phyloP scores from a whole-genome alignment of 2,797 vertebrate genomes.

The Tragopan temminckii region DNA sequence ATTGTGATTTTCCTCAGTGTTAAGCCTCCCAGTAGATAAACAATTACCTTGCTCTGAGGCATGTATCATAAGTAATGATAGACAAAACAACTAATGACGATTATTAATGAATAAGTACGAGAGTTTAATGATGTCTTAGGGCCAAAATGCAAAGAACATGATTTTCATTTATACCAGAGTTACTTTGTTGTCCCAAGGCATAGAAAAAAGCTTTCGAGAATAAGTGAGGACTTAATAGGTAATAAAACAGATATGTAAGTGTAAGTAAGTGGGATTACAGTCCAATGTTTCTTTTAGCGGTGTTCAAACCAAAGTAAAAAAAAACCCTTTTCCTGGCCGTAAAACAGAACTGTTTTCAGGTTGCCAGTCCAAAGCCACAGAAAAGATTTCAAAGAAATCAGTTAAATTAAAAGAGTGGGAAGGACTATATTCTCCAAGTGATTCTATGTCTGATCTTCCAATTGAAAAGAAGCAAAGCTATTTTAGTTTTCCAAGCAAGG shows the following conservation, averaged over 20 bases:
- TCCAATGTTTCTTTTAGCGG: not conserved
- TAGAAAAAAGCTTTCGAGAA: not conserved
- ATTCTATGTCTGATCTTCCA: constrained; percentile 18
- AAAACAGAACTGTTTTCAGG: not conserved
- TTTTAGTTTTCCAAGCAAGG: constrained; percentile 24
- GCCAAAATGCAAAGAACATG: not conserved
- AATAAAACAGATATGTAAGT: not conserved
- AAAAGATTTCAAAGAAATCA: not conserved
- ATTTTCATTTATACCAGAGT: not conserved
- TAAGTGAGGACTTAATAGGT: not conserved
- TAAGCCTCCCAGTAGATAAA: not conserved
- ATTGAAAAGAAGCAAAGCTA: constrained; percentile 34
- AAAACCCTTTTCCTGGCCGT: not conserved
- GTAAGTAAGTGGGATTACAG: not conserved
- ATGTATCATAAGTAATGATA: not conserved
- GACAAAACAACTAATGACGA: not conserved
- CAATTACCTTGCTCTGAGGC: not conserved
- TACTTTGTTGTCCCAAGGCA: not conserved
- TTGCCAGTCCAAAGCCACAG: not conserved
- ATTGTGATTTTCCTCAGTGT: not conserved
- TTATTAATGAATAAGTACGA: not conserved
- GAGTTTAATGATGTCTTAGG: not conserved
- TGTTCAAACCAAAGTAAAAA: not conserved
- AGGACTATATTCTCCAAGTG: not conserved
- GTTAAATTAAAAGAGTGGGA: not conserved